Conservation (phyloP, 2,888 invertebrate genomes). For the Tuta absoluta region DNA sequence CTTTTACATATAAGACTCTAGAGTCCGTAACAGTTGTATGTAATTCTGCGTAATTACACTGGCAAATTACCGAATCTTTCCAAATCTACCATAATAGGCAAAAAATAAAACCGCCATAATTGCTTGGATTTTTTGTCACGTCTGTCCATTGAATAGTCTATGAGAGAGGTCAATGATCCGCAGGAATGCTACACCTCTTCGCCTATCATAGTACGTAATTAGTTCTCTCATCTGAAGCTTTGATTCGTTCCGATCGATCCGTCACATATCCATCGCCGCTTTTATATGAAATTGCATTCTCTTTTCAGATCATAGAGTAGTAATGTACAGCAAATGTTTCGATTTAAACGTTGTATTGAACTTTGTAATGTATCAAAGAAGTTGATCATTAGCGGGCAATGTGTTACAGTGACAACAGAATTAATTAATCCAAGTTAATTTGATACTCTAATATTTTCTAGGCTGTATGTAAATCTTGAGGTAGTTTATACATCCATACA, state of each 20-base stretch:
- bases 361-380: constrained; percentile 23
- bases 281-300: neutral
- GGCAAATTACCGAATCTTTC: constrained; percentile 24
- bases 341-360: neutral
- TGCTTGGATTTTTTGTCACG: constrained; percentile 34
- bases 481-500: too few species aligned
- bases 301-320: neutral
- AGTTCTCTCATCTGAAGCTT: constrained; percentile 68
- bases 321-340: neutral
- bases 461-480: too few species aligned
- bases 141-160: constrained; percentile 45
- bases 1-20: too few species aligned
- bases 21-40: too few species aligned
- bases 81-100: constrained; percentile 19
- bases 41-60: constrained; percentile 27
- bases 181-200: constrained; percentile 69
- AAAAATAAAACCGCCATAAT: constrained; percentile 24
- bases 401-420: constrained; percentile 40
- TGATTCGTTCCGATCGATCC: constrained; percentile 51
- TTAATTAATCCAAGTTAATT: constrained; percentile 55
- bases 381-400: constrained; percentile 12
- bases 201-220: constrained; percentile 75
- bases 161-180: constrained; percentile 56
- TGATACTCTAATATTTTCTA: constrained; percentile 43
- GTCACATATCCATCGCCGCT: constrained; percentile 53